These are phyloP conservation scores for Herpetotheres cachinnans DNA, from an alignment of 2,113 vertebrate species.

Conservation along the genomic window DNA sequence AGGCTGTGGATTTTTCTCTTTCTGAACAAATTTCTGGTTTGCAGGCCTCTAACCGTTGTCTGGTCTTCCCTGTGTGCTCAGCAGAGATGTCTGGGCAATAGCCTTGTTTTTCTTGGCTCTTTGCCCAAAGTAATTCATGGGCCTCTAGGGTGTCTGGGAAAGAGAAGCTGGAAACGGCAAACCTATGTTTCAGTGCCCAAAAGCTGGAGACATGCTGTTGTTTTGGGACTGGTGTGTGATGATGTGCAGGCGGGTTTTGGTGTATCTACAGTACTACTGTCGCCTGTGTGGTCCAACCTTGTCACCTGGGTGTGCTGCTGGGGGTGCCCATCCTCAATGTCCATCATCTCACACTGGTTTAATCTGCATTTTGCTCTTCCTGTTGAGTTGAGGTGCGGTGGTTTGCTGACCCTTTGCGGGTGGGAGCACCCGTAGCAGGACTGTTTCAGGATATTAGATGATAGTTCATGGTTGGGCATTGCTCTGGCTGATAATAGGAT, in stretches of 20 bases:
- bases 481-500: neutral
- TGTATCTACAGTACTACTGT: neutral
- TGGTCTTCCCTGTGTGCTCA: neutral
- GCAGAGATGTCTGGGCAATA: neutral
- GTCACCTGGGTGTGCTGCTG: accelerated
- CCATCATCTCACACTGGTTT: neutral
- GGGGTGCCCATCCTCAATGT: neutral
- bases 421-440: neutral
- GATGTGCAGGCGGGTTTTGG: neutral
- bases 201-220: neutral
- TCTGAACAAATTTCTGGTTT: neutral
- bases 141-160: neutral
- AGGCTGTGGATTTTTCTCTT: neutral
- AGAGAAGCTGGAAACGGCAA: neutral
- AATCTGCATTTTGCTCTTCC: neutral
- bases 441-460: neutral
- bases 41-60: neutral
- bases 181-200: neutral
- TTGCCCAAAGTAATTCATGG: neutral
- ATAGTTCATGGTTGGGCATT: accelerated
- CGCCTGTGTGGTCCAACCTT: neutral
- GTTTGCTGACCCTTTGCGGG: neutral
- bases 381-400: neutral
- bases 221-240: neutral
- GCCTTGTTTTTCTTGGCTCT: neutral